Conservation (phyloP, 2,888 invertebrate species). For the Acanthosepion lycidas region DNA sequence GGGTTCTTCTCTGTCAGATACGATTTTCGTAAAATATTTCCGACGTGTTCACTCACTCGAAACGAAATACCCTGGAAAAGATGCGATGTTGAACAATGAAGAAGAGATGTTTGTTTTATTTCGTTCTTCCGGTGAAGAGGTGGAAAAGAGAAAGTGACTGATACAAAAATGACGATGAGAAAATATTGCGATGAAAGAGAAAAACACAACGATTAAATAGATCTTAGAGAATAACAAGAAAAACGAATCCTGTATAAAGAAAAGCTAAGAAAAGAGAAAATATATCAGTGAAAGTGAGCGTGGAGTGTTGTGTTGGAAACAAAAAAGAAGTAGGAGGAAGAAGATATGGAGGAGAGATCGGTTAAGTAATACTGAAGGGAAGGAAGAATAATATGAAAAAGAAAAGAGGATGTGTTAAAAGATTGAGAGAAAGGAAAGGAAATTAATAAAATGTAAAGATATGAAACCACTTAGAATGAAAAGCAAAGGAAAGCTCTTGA, state of each 20-base stretch:
- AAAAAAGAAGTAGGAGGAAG: neutral
- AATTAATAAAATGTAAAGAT: neutral
- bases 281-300: too few relatives aligned
- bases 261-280: neutral
- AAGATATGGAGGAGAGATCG: neutral
- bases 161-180: neutral
- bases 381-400: neutral
- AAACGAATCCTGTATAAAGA: neutral
- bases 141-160: neutral
- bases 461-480: too few relatives aligned
- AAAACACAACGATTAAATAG: neutral
- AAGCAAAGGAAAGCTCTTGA: too few relatives aligned
- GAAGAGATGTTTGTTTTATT: neutral
- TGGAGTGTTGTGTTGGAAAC: neutral
- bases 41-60: neutral
- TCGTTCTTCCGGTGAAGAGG: neutral
- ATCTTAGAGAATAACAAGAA: neutral
- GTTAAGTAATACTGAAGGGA: neutral
- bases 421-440: neutral
- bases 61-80: neutral
- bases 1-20: neutral
- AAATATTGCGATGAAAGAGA: neutral
- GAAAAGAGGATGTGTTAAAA: too few relatives aligned
- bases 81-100: neutral
- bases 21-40: neutral